Percentiles rank a stretch among this genome's conserved stretches.
Conservation (phyloP, 2,797 vertebrate species). For the Gambusia yucatana region DNA sequence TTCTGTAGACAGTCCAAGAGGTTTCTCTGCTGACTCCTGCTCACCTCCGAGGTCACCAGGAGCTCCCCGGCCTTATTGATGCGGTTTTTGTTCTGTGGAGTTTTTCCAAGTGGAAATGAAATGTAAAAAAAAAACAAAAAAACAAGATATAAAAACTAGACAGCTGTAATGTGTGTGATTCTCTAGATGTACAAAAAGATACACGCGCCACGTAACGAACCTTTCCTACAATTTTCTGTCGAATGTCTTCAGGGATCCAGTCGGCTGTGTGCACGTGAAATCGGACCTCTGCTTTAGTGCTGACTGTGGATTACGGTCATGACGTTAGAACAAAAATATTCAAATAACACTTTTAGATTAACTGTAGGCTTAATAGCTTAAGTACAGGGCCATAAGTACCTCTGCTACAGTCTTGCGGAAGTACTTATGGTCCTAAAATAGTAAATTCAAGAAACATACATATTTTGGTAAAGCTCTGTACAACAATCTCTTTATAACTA, state of each 20-base stretch:
- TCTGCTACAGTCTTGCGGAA: neutral
- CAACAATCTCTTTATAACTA: neutral
- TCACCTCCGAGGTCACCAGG: slow-evolving; percentile 88
- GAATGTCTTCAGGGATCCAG: slow-evolving; percentile 89
- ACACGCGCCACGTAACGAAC: slow-evolving; percentile 63
- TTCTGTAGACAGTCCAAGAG: slow-evolving; percentile 89
- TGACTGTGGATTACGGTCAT: slow-evolving; percentile 76
- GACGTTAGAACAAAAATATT: neutral
- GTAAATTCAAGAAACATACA: neutral
- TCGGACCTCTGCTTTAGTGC: slow-evolving; percentile 90
- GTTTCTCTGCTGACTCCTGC: slow-evolving; percentile 92
- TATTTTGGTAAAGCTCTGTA: neutral
- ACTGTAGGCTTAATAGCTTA: too few relatives aligned
- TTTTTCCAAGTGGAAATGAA: neutral
- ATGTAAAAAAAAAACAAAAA: neutral
- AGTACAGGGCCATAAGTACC: too few relatives aligned
- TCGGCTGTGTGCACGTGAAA: slow-evolving; percentile 92
- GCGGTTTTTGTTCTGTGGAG: slow-evolving; percentile 85
- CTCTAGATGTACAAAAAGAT: neutral
- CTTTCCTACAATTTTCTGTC: slow-evolving; percentile 83
- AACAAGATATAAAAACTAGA: neutral
- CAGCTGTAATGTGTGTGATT: too few relatives aligned
- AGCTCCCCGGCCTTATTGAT: slow-evolving; percentile 91
- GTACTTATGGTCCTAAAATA: neutral
- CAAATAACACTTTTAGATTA: neutral